These are phyloP conservation scores for Leptinotarsa texana DNA, from an alignment of 1,140 invertebrate genomes.

Conservation along the genomic window DNA sequence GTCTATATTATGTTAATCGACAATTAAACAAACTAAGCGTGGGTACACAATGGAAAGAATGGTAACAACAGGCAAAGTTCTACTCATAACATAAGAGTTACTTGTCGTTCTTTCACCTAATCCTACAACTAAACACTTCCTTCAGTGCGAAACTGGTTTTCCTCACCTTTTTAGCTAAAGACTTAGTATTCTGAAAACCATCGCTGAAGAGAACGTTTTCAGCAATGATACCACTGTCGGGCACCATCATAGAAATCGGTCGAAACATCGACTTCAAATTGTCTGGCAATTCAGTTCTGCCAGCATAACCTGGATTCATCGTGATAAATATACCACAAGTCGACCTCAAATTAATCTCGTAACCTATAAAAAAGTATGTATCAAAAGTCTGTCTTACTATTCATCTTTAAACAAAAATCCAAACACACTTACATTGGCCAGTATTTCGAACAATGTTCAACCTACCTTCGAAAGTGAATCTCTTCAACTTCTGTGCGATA, in stretches of 20 bases:
- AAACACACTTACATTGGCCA: too few species aligned
- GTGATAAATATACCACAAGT: constrained; percentile 89
- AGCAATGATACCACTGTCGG: constrained; percentile 85
- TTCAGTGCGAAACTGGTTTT: neutral
- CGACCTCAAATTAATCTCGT: constrained; percentile 70
- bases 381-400: too few species aligned
- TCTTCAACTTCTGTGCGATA: constrained; percentile 65
- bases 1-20: too few species aligned
- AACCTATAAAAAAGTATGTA: constrained; percentile 39
- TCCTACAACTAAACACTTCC: too few species aligned
- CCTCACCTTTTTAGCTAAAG: constrained; percentile 75
- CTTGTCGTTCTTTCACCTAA: too few species aligned
- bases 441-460: neutral
- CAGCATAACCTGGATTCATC: constrained; percentile 91
- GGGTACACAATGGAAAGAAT: too few species aligned
- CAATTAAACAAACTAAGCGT: too few species aligned
- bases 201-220: constrained; percentile 88
- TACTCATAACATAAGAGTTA: too few species aligned
- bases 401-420: too few species aligned
- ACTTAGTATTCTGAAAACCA: constrained; percentile 79
- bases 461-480: constrained; percentile 79
- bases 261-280: constrained; percentile 92
- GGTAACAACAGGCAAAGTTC: too few species aligned
- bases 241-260: constrained; percentile 94
- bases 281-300: constrained; percentile 85